Percentiles rank a stretch among this genome's conserved stretches.
These are phyloP conservation scores for Abscondita cerata DNA, from an alignment of 2,888 invertebrate species.

Conservation along the genomic window DNA sequence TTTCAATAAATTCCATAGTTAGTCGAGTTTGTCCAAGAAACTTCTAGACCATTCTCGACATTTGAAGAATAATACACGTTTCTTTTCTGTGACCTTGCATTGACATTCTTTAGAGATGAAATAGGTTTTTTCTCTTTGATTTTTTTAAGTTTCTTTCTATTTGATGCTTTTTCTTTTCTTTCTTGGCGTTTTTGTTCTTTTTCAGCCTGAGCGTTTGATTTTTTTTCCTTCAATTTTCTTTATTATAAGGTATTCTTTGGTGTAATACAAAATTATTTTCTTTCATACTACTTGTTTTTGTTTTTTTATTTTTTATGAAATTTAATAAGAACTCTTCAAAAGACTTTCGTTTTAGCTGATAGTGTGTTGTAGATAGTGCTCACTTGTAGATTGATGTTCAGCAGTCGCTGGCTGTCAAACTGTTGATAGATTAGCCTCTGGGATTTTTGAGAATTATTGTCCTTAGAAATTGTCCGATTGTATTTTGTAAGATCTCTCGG, in stretches of 20 bases:
- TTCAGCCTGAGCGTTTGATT: not conserved
- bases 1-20: not conserved
- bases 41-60: too few relatives aligned
- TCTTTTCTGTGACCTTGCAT: not conserved
- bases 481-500: not conserved
- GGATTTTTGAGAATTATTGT: not conserved
- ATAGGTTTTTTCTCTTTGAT: not conserved
- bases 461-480: not conserved
- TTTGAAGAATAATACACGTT: too few relatives aligned
- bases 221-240: not conserved
- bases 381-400: too few relatives aligned
- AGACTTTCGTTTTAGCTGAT: too few relatives aligned
- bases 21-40: not conserved
- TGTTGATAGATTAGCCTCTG: not conserved
- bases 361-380: not conserved
- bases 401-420: not conserved
- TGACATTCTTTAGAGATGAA: not conserved
- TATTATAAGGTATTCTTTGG: not conserved
- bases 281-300: not conserved
- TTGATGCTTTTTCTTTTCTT: not conserved
- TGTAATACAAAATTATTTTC: not conserved
- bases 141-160: not conserved
- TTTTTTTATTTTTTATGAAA: not conserved
- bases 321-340: not conserved
- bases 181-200: not conserved